These are phyloP conservation scores for Emydocephalus ijimae DNA, from an alignment of 2,113 vertebrate genomes.

Conservation along the genomic window DNA sequence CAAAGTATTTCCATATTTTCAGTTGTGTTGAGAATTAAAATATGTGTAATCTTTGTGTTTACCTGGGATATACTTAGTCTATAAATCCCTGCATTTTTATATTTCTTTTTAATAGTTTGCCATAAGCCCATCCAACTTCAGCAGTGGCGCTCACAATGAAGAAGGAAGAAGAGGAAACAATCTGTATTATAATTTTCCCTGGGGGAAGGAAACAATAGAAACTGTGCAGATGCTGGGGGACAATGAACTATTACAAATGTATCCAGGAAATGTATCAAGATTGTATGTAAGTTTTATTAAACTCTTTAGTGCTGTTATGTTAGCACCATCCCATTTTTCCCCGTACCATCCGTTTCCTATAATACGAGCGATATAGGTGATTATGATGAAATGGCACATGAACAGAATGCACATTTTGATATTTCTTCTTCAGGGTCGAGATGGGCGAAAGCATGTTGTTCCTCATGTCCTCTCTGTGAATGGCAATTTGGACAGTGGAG, in stretches of 20 bases:
- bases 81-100: background rate
- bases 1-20: background rate
- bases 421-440: slow-evolving; percentile 73
- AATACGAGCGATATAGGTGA: background rate
- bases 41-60: background rate
- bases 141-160: slow-evolving; percentile 72
- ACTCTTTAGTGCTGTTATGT: background rate
- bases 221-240: slow-evolving; percentile 80
- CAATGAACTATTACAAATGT: slow-evolving; percentile 73
- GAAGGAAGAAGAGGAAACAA: slow-evolving; percentile 72
- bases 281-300: slow-evolving; percentile 72
- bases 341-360: background rate
- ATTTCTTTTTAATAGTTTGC: slow-evolving; percentile 79
- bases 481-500: slow-evolving; percentile 81
- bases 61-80: background rate
- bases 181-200: slow-evolving; percentile 85
- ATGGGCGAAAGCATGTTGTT: slow-evolving; percentile 78
- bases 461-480: slow-evolving; percentile 82
- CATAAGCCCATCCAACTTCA: slow-evolving; percentile 83
- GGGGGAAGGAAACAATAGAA: slow-evolving; percentile 88
- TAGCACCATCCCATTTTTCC: background rate
- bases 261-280: slow-evolving; percentile 65
- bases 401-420: slow-evolving; percentile 29
- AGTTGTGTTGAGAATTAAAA: background rate
- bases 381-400: background rate